phyloP scores from a whole-genome alignment of 2,797 vertebrate species.

The Falco novaeseelandiae region DNA sequence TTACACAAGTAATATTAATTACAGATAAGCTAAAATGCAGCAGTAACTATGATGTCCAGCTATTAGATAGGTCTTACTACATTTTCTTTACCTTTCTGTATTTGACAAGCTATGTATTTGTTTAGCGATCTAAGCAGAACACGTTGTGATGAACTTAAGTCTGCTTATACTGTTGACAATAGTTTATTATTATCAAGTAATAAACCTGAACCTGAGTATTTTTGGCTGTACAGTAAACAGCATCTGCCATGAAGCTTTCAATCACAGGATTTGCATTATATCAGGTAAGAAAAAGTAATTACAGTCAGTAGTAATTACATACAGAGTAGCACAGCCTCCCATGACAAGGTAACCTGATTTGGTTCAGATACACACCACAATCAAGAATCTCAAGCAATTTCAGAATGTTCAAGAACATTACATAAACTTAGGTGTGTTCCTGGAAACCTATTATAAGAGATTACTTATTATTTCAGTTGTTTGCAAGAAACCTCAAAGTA shows the following conservation, averaged over 20 bases:
- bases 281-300: background rate
- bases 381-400: background rate
- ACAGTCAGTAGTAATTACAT: background rate
- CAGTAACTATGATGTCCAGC: background rate
- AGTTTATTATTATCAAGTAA: background rate
- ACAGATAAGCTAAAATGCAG: background rate
- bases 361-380: background rate
- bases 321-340: background rate
- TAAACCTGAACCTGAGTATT: background rate
- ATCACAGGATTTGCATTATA: background rate
- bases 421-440: background rate
- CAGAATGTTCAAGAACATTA: background rate
- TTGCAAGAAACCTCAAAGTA: background rate
- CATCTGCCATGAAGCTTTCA: background rate
- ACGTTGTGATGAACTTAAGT: background rate
- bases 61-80: background rate
- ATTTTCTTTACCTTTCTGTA: background rate
- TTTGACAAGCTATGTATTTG: background rate
- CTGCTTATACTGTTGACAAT: background rate
- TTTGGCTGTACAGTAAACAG: background rate
- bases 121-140: background rate
- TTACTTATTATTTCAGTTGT: background rate
- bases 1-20: background rate
- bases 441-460: background rate
- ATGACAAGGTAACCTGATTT: background rate